Base-by-base conservation (phyloP, 2,113 vertebrate genomes). In the Ovis canadensis region DNA sequence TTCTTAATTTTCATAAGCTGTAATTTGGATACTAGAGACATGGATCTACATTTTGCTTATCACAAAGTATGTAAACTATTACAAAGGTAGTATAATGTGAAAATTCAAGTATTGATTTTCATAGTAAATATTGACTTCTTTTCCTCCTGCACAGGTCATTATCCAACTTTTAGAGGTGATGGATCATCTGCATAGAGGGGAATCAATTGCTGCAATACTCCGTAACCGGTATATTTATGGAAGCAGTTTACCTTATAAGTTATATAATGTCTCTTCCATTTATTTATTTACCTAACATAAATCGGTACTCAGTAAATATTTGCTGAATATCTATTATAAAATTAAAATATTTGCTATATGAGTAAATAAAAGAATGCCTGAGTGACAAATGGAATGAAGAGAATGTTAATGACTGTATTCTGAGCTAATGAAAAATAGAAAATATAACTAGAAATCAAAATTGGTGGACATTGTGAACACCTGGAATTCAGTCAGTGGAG, bases 111-210 rank as follows among this genome's bases (percentile, higher is more conserved):
- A n/a, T 64, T 96, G 71, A 94, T 89, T 92, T 54, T 90, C 7
- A 3, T 92, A 36, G 91, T 97, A 54, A 94, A 74, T 97, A 96
- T 97, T 96, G 91, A 86, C 45, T 98, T 96, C 57, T 98, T 98
- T 97, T 96, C 81, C 84, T 97, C 74, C 52, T 98, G 98, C 97
- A 96, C 98, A 98, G 97, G 98, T 99, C 98, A 98, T 99, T 98
- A 92, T 98, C 98, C 98, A 98, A 82, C 98, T 98, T 93, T 59
- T 60, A 96, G 98, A 99, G 92, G 98, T 98, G 98, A 99, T 99
- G 99, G 99, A 99, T 98, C 99, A 98, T 98, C 99, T 99, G 81
- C 99, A 99, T 98, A 98, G 99, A 98, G 99, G 99, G 98, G 99
- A 99, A 97, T 98, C 99, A 45, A 98, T 99, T 99, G 99, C 99